These are phyloP conservation scores for Dendropsophus ebraccatus DNA, from an alignment of 2,113 vertebrate genomes.

Conservation along the genomic window DNA sequence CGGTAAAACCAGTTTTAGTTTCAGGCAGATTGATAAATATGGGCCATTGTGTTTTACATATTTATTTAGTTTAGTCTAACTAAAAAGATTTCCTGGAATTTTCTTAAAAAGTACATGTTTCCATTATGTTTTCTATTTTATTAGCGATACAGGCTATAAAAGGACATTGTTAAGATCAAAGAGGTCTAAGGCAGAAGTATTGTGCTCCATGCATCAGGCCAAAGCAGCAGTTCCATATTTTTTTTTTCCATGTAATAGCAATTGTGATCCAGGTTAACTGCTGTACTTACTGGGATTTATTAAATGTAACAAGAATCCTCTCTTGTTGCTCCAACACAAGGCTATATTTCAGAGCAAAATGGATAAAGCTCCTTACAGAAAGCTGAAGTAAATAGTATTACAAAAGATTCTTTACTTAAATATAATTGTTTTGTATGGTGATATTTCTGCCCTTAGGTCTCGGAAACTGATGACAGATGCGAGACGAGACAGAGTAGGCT, in stretches of 20 bases:
- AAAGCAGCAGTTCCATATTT: not conserved
- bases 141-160: not conserved
- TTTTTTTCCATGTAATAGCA: slow-evolving; percentile 21
- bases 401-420: not conserved
- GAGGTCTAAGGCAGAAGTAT: not conserved
- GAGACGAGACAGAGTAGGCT: too few species aligned
- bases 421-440: not conserved
- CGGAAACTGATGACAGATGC: too few species aligned
- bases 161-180: not conserved
- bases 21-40: too few species aligned
- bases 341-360: not conserved
- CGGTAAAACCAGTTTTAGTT: too few species aligned
- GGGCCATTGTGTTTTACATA: too few species aligned
- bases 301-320: slow-evolving; percentile 35
- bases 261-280: slow-evolving; percentile 37
- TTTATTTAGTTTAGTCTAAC: too few species aligned
- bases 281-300: slow-evolving; percentile 30
- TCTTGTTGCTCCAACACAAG: slow-evolving; percentile 23
- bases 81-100: too few species aligned
- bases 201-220: not conserved
- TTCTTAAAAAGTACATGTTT: not conserved
- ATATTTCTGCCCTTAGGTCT: not conserved
- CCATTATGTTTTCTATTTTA: not conserved
- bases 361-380: not conserved
- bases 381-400: not conserved